phyloP scores from a whole-genome alignment of 2,888 invertebrate species.

The Hanleya hanleyi region DNA sequence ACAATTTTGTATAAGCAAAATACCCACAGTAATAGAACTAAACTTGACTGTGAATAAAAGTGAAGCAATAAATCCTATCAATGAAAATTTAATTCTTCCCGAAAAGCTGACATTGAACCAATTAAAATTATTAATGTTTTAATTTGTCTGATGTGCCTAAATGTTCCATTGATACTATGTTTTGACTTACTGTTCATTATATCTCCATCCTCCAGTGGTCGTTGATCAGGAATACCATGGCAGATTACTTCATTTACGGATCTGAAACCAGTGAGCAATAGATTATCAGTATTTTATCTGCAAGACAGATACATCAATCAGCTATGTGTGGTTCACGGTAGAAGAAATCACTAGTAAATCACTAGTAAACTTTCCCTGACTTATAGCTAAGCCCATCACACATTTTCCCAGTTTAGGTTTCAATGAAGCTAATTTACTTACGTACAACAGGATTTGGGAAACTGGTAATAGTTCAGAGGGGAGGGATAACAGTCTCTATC shows the following conservation, averaged over 20 bases:
- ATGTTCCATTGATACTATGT: too few species aligned
- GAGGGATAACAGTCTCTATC: conserved; percentile 97
- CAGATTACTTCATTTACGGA: conserved; percentile 79
- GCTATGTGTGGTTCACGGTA: background rate
- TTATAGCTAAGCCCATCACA: background rate
- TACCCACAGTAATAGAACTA: too few species aligned
- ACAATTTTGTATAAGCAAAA: background rate
- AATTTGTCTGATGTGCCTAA: too few species aligned
- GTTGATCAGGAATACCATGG: conserved; percentile 95
- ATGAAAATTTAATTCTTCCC: background rate
- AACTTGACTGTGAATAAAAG: background rate
- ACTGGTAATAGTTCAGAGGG: conserved; percentile 97
- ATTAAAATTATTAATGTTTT: background rate
- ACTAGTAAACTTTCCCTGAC: background rate
- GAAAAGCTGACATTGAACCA: background rate
- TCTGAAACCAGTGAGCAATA: conserved; percentile 47
- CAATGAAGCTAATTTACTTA: too few species aligned
- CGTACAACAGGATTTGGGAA: conserved; percentile 99
- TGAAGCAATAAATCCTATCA: background rate
- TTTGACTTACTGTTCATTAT: conserved; percentile 87
- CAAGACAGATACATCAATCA: background rate
- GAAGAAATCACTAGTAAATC: background rate
- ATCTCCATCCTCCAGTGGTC: conserved; percentile 94
- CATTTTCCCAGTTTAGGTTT: too few species aligned
- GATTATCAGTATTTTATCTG: too few species aligned